Evolutionary conservation across 30 jellyfish, hydroid and myxozoan genomes (phyloP).

Genomic region (Hydractinia echinata): DNA sequence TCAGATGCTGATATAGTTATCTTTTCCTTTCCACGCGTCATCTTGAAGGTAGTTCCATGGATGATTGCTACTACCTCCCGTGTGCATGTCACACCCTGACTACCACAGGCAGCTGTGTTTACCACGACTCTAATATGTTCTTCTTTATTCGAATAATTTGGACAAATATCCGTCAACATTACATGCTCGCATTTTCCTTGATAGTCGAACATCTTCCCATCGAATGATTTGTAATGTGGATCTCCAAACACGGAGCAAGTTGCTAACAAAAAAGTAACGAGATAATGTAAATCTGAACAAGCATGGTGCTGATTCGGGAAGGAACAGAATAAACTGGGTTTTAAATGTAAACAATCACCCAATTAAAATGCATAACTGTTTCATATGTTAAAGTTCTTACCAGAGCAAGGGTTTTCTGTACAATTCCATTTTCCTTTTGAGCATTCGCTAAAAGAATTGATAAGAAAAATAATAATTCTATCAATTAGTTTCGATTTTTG

Average conservation of each 20-base stretch:
- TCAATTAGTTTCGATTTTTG: too few species aligned
- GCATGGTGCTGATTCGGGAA: too few species aligned
- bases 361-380: too few species aligned
- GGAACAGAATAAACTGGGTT: too few species aligned
- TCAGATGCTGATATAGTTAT: constrained; percentile 28
- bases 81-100: constrained; percentile 69
- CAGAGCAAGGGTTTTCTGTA: constrained; percentile 5
- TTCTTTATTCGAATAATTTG: constrained; percentile 19
- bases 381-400: background rate
- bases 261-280: background rate
- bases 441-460: background rate
- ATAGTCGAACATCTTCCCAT: constrained; percentile 57
- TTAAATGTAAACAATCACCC: too few species aligned
- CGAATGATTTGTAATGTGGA: constrained; percentile 74
- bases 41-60: constrained; percentile 39
- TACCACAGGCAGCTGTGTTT: constrained; percentile 54
- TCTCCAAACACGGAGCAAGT: constrained; percentile 73
- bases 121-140: constrained; percentile 60
- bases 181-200: constrained; percentile 70
- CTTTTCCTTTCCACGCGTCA: constrained; percentile 41
- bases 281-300: too few species aligned
- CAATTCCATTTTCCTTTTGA: constrained; percentile 22
- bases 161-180: constrained; percentile 57
- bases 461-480: too few species aligned
- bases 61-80: constrained; percentile 37